A percentile compares a stretch with the other conserved stretches of the same genome.
phyloP scores from a whole-genome alignment of 2,797 vertebrate genomes.

The Mus spretus region DNA sequence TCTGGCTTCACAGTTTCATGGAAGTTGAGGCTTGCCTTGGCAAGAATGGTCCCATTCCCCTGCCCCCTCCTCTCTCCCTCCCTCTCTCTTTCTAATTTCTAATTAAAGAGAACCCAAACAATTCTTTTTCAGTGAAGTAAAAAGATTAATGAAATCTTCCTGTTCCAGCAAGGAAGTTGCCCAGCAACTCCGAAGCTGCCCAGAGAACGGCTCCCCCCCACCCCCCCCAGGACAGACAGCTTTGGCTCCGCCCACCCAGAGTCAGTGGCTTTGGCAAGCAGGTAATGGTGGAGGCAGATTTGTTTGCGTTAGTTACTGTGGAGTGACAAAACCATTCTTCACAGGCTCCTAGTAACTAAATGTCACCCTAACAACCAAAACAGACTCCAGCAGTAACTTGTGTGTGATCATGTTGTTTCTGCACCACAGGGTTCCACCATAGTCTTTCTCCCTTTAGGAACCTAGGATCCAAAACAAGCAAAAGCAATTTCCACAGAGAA shows the following conservation, averaged over 20 bases:
- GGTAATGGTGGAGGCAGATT: neutral
- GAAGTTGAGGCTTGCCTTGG: slow-evolving; percentile 36
- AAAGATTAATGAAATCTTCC: slow-evolving; percentile 47
- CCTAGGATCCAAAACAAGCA: slow-evolving; percentile 6
- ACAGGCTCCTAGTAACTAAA: slow-evolving; percentile 37
- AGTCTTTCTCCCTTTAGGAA: neutral
- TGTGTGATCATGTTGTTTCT: neutral
- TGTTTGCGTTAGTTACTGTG: slow-evolving; percentile 30
- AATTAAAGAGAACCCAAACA: slow-evolving; percentile 62
- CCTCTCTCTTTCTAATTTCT: slow-evolving; percentile 10
- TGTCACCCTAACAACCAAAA: slow-evolving; percentile 58
- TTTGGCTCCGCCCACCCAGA: slow-evolving; percentile 40
- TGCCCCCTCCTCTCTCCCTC: neutral
- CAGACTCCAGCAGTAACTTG: slow-evolving; percentile 12
- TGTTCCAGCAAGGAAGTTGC: slow-evolving; percentile 64
- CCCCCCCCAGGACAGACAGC: slow-evolving; percentile 8
- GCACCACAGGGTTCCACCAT: neutral
- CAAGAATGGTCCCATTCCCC: slow-evolving; percentile 3
- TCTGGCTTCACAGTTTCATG: slow-evolving; percentile 12
- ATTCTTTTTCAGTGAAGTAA: slow-evolving; percentile 61
- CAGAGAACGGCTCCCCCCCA: neutral
- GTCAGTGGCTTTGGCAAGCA: slow-evolving; percentile 44
- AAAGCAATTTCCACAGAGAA: slow-evolving; percentile 5
- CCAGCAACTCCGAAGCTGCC: slow-evolving; percentile 59
- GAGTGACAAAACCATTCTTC: slow-evolving; percentile 54